Percentiles rank a stretch among this genome's conserved stretches.
Evolutionary conservation across 1,140 invertebrate genomes (phyloP).

Genomic region (Caenorhabditis elegans): WBcel235 BX284605.5:13241001-13241500

Average conservation of each 20-base stretch:
- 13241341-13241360: slow-evolving; percentile 6
- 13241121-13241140: too few species aligned
- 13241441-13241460: not conserved
- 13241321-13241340: not conserved
- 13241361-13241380: not conserved
- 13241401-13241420: slow-evolving; percentile 2
- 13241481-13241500: not conserved
- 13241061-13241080: too few species aligned
- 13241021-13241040: not conserved
- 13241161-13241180: slow-evolving; percentile 12
- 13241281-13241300: not conserved
- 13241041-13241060: not conserved
- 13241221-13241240: too few species aligned
- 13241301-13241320: slow-evolving; percentile 14
- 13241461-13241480: not conserved
- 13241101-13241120: not conserved
- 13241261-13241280: too few species aligned
- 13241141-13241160: too few species aligned
- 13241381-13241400: not conserved
- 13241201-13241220: too few species aligned
- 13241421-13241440: slow-evolving; percentile 22
- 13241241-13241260: too few species aligned
- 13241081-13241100: too few species aligned
- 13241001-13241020: too few species aligned
- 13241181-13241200: not conserved